Conservation (phyloP, 2,113 vertebrate species). For the Cyanoliseus patagonus region DNA sequence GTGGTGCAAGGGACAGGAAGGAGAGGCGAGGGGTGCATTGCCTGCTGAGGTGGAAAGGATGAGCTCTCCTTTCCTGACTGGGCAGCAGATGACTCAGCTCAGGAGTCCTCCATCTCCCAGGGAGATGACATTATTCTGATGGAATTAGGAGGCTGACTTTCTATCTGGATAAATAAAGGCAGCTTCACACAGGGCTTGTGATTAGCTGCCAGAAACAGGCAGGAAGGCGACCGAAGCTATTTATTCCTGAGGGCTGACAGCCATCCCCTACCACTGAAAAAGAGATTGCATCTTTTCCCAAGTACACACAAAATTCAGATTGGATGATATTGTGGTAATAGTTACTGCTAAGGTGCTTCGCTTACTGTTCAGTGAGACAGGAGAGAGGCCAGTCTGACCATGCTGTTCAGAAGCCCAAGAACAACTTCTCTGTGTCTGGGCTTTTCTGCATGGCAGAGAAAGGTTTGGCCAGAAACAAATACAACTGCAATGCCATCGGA, state of each 20-base stretch:
- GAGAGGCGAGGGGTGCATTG: not conserved
- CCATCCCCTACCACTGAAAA: not conserved
- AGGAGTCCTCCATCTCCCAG: not conserved
- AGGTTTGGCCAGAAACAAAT: not conserved
- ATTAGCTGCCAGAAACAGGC: not conserved
- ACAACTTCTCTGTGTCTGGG: not conserved
- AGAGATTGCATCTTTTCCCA: not conserved
- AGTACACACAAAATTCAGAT: not conserved
- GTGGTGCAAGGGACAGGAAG: not conserved
- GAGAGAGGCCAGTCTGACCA: not conserved
- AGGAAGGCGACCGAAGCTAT: not conserved
- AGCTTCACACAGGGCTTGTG: not conserved
- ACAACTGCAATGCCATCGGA: not conserved
- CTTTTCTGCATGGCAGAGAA: not conserved
- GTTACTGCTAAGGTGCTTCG: not conserved
- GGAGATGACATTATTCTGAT: constrained; percentile 11
- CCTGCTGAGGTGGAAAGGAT: not conserved
- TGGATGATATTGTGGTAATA: not conserved
- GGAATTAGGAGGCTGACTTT: constrained; percentile 22
- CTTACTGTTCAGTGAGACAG: not conserved
- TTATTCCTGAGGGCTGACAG: not conserved
- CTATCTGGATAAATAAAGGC: not conserved
- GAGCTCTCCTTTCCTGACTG: not conserved
- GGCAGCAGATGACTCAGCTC: constrained; percentile 12
- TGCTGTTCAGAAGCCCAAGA: not conserved